These are phyloP conservation scores for Pammene aurita DNA, from an alignment of 2,888 invertebrate species.

Conservation along the genomic window DNA sequence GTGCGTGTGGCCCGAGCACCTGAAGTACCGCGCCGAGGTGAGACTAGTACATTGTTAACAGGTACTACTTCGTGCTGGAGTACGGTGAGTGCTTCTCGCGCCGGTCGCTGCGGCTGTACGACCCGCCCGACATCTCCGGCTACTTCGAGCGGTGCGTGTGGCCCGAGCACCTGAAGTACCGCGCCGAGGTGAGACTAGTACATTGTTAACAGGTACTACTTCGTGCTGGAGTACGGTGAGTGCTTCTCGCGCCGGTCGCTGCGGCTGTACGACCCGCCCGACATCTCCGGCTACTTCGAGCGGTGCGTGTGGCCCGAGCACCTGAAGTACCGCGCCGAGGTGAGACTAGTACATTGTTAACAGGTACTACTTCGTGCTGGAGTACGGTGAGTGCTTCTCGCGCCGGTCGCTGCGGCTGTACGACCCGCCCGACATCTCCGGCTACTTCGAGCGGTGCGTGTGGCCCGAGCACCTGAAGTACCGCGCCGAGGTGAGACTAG, in stretches of 20 bases:
- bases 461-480: constrained; percentile 93
- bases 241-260: no score
- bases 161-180: constrained; percentile 90
- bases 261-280: constrained; percentile 91
- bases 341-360: no score
- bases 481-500: constrained; percentile 61
- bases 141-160: constrained; percentile 96
- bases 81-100: no score
- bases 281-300: constrained; percentile 94
- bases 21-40: constrained; percentile 77
- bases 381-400: no score
- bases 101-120: constrained; percentile 86
- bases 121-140: constrained; percentile 93
- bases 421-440: constrained; percentile 92
- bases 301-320: constrained; percentile 96
- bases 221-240: no score
- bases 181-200: constrained; percentile 61
- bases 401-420: constrained; percentile 86
- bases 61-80: no score
- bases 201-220: no score
- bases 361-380: no score
- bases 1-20: constrained; percentile 96
- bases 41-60: no score
- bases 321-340: constrained; percentile 77
- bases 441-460: constrained; percentile 94